phyloP scores from a whole-genome alignment of 2,888 invertebrate species.

The Dioctria linearis region DNA sequence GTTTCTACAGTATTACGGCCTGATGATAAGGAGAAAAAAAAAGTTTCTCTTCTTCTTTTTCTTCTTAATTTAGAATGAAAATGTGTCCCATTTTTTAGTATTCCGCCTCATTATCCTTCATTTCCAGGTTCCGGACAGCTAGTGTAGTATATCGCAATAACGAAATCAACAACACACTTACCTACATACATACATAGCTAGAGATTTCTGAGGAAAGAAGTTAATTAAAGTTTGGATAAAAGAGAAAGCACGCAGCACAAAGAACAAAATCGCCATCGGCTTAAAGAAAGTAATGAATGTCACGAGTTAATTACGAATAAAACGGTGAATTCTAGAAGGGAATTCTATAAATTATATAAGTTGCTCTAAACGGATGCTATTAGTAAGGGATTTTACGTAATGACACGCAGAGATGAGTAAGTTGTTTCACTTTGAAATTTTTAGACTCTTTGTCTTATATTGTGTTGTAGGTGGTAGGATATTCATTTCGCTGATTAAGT shows the following conservation, averaged over 20 bases:
- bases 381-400: neutral
- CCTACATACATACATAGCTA: neutral
- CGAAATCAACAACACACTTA: conserved; percentile 27
- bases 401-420: neutral
- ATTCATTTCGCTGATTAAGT: too few species aligned
- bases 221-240: conserved; percentile 41
- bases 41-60: conserved; percentile 25
- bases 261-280: conserved; percentile 18
- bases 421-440: too few species aligned
- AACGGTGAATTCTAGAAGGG: neutral
- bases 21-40: conserved; percentile 41
- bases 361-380: conserved; percentile 13
- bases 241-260: neutral
- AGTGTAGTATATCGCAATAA: neutral
- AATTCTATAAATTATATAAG: neutral
- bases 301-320: conserved; percentile 20
- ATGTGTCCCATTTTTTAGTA: conserved; percentile 51
- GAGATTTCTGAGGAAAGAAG: conserved; percentile 40
- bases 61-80: conserved; percentile 40
- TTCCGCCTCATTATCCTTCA: conserved; percentile 47
- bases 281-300: conserved; percentile 36
- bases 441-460: too few species aligned
- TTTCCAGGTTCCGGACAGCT: neutral
- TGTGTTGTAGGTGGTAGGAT: too few species aligned
- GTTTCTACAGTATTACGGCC: conserved; percentile 29